These are phyloP conservation scores for Hesperia comma DNA, from an alignment of 2,888 invertebrate species.

Conservation along the genomic window DNA sequence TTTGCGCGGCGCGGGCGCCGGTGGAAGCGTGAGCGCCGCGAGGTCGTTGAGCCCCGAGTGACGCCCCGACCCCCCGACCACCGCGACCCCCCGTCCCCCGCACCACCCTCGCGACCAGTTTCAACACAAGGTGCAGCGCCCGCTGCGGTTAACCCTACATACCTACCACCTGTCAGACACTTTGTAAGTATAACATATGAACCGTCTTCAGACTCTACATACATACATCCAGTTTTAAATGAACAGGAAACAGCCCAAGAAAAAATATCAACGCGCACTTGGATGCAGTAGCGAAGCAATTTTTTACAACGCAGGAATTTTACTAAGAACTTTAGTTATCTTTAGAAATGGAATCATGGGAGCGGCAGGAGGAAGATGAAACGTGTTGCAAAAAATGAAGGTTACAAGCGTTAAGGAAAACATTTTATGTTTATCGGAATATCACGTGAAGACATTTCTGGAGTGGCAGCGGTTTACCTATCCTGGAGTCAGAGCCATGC, in stretches of 20 bases:
- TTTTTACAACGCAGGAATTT: neutral
- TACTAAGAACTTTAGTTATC: neutral
- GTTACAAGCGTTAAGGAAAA: too few relatives aligned
- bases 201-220: conserved; percentile 47
- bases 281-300: neutral
- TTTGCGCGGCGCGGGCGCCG: conserved; percentile 70
- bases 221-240: conserved; percentile 36
- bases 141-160: conserved; percentile 75
- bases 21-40: conserved; percentile 59
- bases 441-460: too few relatives aligned
- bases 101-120: conserved; percentile 70
- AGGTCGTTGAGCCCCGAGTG: conserved; percentile 74
- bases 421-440: too few relatives aligned
- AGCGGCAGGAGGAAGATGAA: too few relatives aligned
- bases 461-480: too few relatives aligned
- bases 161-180: conserved; percentile 78
- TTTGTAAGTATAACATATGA: conserved; percentile 68
- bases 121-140: conserved; percentile 79
- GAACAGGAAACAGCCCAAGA: conserved; percentile 43
- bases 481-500: too few relatives aligned
- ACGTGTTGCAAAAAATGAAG: too few relatives aligned
- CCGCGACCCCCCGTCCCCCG: conserved; percentile 41
- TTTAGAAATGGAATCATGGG: neutral
- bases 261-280: conserved; percentile 19
- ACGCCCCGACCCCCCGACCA: conserved; percentile 49